Percentiles rank a stretch among this genome's conserved stretches.
phyloP scores from a whole-genome alignment of 1,140 invertebrate genomes.

The Drosophila parvula region DNA sequence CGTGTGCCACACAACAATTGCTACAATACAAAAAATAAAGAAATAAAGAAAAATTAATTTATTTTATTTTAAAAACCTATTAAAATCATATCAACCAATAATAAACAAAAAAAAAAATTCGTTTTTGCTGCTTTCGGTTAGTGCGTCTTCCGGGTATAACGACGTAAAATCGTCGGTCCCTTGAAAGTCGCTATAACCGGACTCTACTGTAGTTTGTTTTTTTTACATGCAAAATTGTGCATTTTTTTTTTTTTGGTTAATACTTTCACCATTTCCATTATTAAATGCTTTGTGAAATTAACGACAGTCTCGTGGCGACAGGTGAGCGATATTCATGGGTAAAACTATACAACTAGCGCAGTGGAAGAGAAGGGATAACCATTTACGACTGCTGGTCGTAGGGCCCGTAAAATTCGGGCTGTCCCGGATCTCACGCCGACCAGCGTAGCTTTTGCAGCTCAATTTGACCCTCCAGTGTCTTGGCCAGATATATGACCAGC shows the following conservation, averaged over 20 bases:
- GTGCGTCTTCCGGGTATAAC: too few species aligned
- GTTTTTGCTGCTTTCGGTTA: too few species aligned
- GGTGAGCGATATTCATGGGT: constrained; percentile 8
- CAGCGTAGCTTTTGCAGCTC: constrained; percentile 93
- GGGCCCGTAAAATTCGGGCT: constrained; percentile 33
- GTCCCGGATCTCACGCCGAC: constrained; percentile 77
- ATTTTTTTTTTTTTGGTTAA: not conserved
- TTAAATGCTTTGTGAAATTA: not conserved
- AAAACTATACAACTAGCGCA: constrained; percentile 4
- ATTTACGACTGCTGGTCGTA: constrained; percentile 19
- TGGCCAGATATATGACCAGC: constrained; percentile 94
- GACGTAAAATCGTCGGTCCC: too few species aligned
- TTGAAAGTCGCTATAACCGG: too few species aligned
- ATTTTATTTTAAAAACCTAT: too few species aligned
- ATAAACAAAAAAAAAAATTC: too few species aligned
- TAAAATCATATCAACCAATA: too few species aligned
- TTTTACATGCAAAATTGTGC: not conserved
- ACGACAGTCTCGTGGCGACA: not conserved
- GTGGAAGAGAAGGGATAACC: too few species aligned
- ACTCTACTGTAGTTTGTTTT: too few species aligned
- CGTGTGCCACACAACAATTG: too few species aligned
- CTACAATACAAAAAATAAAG: too few species aligned
- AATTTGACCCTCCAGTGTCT: constrained; percentile 95
- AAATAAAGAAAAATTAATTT: too few species aligned
- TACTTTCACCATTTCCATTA: not conserved